These are phyloP conservation scores for Lysandra coridon DNA, from an alignment of 2,888 invertebrate genomes.

Conservation along the genomic window DNA sequence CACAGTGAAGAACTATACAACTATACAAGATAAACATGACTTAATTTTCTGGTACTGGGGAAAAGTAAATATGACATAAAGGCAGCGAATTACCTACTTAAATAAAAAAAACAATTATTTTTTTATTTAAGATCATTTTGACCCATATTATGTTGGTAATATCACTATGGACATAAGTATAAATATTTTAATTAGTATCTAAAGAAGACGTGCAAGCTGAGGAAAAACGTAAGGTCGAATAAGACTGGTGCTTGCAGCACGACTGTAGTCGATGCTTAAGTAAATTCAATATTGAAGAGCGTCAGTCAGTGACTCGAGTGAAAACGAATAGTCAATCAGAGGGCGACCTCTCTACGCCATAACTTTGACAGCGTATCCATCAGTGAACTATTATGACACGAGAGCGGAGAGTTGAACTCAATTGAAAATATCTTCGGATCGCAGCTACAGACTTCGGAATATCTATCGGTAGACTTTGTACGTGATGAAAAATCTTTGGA, in stretches of 20 bases:
- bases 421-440: constrained; percentile 14
- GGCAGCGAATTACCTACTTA: too few relatives aligned
- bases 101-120: too few relatives aligned
- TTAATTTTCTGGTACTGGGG: too few relatives aligned
- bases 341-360: background rate
- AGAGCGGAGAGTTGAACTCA: background rate
- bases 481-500: constrained; percentile 11
- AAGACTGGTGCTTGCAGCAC: background rate
- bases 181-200: too few relatives aligned
- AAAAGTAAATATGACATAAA: too few relatives aligned
- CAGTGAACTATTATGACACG: constrained; percentile 11
- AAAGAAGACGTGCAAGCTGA: too few relatives aligned
- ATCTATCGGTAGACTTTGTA: constrained; percentile 4
- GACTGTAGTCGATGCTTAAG: background rate
- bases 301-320: constrained; percentile 5
- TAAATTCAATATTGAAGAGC: constrained; percentile 9
- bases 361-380: constrained; percentile 12
- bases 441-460: background rate
- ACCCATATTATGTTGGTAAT: too few relatives aligned
- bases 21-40: too few relatives aligned
- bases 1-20: too few relatives aligned
- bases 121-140: too few relatives aligned
- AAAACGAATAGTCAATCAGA: constrained; percentile 17
- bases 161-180: too few relatives aligned
- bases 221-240: too few relatives aligned